Conservation (phyloP, 2,113 vertebrate species). For the Corydoras maculifer region DNA sequence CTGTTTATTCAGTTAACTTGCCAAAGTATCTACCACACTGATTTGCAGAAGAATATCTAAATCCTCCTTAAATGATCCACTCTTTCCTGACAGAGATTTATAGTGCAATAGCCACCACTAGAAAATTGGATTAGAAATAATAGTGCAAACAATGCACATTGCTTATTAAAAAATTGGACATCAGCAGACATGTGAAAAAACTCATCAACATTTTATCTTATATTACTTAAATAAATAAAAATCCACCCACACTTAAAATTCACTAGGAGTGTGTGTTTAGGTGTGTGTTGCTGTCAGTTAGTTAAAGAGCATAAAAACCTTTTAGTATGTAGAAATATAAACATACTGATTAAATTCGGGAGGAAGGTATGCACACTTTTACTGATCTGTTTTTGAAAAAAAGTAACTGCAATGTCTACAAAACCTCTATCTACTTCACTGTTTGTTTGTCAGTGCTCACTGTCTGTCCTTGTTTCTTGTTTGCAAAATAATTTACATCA, state of each 20-base stretch:
- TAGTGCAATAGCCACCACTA: background rate
- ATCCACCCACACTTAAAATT: background rate
- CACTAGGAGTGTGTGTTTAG: conserved; percentile 1
- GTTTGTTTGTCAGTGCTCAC: no score
- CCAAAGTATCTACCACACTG: no score
- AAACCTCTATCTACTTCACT: no score
- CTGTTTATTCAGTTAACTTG: no score
- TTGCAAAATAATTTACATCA: no score
- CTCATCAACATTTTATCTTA: no score
- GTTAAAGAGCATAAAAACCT: background rate
- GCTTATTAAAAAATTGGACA: conserved; percentile 10
- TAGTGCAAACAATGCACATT: background rate
- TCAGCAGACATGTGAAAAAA: background rate
- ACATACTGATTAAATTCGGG: background rate
- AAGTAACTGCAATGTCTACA: no score
- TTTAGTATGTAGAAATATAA: background rate
- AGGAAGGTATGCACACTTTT: conserved; percentile 8
- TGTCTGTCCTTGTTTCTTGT: no score
- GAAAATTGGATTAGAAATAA: conserved; percentile 25
- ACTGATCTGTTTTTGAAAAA: background rate
- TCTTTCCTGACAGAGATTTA: background rate
- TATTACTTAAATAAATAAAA: no score
- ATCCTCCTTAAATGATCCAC: background rate
- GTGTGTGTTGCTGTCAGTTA: background rate
- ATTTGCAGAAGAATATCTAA: no score